Evolutionary conservation across 2,888 invertebrate species (phyloP).

Genomic region (Synergus japonicus): DNA sequence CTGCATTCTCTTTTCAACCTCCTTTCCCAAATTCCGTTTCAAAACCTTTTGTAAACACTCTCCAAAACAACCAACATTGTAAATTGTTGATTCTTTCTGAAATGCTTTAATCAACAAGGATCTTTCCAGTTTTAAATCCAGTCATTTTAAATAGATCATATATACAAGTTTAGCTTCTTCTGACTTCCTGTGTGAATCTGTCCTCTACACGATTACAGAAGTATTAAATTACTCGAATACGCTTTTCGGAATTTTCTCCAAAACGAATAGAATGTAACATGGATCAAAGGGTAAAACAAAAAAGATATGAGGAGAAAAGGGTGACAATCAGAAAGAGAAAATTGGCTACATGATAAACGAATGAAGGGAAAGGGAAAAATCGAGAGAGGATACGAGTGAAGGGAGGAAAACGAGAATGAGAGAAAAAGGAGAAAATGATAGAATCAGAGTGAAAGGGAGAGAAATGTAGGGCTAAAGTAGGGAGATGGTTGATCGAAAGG

Average conservation of each 20-base stretch:
- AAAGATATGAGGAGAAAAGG: neutral
- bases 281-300: slow-evolving; percentile 40
- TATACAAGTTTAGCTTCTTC: too few species aligned
- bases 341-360: slow-evolving; percentile 32
- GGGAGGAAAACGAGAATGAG: neutral
- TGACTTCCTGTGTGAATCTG: too few species aligned
- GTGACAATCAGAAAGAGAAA: slow-evolving; percentile 31
- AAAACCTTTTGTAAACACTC: too few species aligned
- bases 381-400: slow-evolving; percentile 23
- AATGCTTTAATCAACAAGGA: too few species aligned
- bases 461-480: slow-evolving; percentile 41
- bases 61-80: too few species aligned
- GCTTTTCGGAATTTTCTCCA: too few species aligned
- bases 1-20: too few species aligned
- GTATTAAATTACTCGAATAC: too few species aligned
- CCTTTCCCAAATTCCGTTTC: too few species aligned
- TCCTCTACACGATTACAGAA: neutral
- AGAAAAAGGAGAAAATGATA: neutral
- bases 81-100: too few species aligned
- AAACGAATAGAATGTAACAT: neutral
- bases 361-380: slow-evolving; percentile 34
- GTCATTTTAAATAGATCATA: too few species aligned
- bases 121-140: too few species aligned
- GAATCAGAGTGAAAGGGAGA: slow-evolving; percentile 18
- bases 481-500: slow-evolving; percentile 43